phyloP scores from a whole-genome alignment of 1,140 invertebrate species.

The Colletes latitarsis region DNA sequence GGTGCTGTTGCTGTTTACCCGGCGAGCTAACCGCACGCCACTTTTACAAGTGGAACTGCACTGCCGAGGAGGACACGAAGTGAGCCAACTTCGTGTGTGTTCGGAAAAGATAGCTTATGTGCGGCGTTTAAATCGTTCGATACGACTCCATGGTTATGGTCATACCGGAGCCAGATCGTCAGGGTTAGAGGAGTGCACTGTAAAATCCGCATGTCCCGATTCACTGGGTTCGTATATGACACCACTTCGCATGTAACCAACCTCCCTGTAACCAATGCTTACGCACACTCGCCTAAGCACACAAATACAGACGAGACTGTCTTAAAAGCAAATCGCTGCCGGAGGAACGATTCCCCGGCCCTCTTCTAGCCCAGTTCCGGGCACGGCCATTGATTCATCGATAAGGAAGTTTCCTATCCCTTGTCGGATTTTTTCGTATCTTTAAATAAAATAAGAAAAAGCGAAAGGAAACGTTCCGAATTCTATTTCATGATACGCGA shows the following conservation, averaged over 20 bases:
- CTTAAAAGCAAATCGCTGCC: slow-evolving; percentile 49
- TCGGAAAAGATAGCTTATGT: slow-evolving; percentile 33
- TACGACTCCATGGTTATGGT: slow-evolving; percentile 41
- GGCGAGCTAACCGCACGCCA: slow-evolving; percentile 56
- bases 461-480: slow-evolving; percentile 17
- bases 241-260: slow-evolving; percentile 29
- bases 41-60: slow-evolving; percentile 48
- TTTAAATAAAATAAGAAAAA: slow-evolving; percentile 13
- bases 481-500: not conserved
- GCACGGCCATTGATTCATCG: slow-evolving; percentile 67
- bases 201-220: slow-evolving; percentile 61
- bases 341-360: slow-evolving; percentile 52
- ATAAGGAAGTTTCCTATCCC: slow-evolving; percentile 70
- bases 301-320: slow-evolving; percentile 28
- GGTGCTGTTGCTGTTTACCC: slow-evolving; percentile 61
- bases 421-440: slow-evolving; percentile 40
- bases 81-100: slow-evolving; percentile 51
- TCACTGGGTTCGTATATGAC: slow-evolving; percentile 57
- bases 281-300: slow-evolving; percentile 30
- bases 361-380: slow-evolving; percentile 66
- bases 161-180: slow-evolving; percentile 38
- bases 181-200: slow-evolving; percentile 49
- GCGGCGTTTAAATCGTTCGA: slow-evolving; percentile 34
- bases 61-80: slow-evolving; percentile 49
- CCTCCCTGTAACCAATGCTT: slow-evolving; percentile 15